Evolutionary conservation across 2,113 vertebrate genomes (phyloP), one percentile per base, ranked within the genome.

Genomic region (Ptyas mucosa): DNA sequence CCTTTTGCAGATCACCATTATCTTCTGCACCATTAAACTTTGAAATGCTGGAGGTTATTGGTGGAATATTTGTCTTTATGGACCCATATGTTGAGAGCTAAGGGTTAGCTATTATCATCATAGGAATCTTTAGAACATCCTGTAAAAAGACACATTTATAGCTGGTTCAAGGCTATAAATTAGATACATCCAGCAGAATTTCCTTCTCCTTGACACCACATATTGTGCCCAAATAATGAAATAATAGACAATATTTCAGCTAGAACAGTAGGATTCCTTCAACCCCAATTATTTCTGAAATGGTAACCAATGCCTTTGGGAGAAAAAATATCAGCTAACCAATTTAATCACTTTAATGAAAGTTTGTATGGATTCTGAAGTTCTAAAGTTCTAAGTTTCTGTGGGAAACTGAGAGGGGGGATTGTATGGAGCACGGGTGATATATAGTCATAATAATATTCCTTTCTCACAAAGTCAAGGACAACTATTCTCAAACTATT

Each of bases 21-120:
- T 93, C 43, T 94, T 92, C 93, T 88, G 89, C 91, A 87, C 54
- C 85, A 93, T 93, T 93, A 94, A 93, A 81, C 91, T 95, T 94
- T 95, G 91, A 90, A 95, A 91, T 93, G 87, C 88, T 95, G 92
- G 18, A 95, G 61, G 15, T 94, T 96, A 96, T 96, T 69, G 94
- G 87, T 0, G 0, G 9, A 75, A 93, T 93, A 91, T 85, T 91
- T 90, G 46, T 88, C 52, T 95, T 93, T 93, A 91, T 46, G 94
- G 86, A 8, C 23, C 91, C 57, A 39, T 7, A 90, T 46, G 58
- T 86, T 89, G 95, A 96, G 89, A 93, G 10, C 87, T 7, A 11
- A 81, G 46, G 51, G 43, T 94, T 94, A 91, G 88, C 55, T 29
- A 7, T 69, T 93, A 53, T 23, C 55, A 89, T 34, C 89, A 3